A percentile compares a stretch with the other conserved stretches of the same genome.
phyloP scores from a whole-genome alignment of 1,140 invertebrate species.

The Meloidogyne floridensis region DNA sequence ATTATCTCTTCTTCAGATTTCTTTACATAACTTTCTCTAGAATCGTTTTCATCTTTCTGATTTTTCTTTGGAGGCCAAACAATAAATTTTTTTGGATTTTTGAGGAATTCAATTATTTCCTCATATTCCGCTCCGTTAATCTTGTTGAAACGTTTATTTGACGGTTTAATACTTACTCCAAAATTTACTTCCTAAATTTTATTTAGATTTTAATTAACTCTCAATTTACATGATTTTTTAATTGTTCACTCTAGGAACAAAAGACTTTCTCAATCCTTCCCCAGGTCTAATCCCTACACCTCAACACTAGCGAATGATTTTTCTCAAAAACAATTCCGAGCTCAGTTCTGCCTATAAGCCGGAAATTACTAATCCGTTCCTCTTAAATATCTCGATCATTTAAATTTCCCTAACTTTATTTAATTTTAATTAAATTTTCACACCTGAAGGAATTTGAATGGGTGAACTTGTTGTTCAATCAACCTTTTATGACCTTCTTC shows the following conservation, averaged over 20 bases:
- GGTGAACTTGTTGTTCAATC: constrained; percentile 1
- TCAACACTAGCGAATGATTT: too few relatives aligned
- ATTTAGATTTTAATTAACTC: neutral
- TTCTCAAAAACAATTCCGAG: too few relatives aligned
- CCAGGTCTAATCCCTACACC: too few relatives aligned
- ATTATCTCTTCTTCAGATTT: too few relatives aligned
- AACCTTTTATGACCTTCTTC: neutral
- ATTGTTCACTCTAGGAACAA: too few relatives aligned
- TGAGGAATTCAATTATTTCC: neutral
- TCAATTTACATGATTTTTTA: too few relatives aligned
- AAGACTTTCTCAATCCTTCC: too few relatives aligned
- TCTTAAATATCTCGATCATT: too few relatives aligned
- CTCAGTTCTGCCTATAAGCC: too few relatives aligned
- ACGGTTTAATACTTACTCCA: constrained; percentile 2
- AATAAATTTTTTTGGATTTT: constrained; percentile 7
- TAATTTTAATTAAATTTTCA: neutral
- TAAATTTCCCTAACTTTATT: too few relatives aligned
- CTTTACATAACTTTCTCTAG: neutral
- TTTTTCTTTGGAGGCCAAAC: constrained; percentile 8
- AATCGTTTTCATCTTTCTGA: neutral
- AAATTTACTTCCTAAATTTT: neutral
- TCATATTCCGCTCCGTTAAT: neutral
- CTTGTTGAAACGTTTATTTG: neutral
- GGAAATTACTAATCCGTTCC: too few relatives aligned
- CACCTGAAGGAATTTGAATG: neutral